phyloP scores from a whole-genome alignment of 2,113 vertebrate genomes.

The Taxidea taxus region DNA sequence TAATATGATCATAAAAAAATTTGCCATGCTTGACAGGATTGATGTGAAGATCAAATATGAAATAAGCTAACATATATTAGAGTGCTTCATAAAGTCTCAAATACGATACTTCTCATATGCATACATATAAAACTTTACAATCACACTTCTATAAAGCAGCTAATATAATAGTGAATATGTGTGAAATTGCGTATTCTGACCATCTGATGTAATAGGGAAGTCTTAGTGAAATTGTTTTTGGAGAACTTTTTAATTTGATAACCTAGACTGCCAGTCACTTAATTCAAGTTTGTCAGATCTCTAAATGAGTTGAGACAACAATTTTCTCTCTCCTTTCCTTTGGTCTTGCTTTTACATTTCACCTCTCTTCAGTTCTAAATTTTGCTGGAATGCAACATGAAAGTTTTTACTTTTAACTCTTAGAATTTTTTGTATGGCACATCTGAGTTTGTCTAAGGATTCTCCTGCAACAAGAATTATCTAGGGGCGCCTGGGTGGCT shows the following conservation, averaged over 20 bases:
- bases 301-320: background rate
- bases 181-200: background rate
- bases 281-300: slow-evolving; percentile 3
- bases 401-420: slow-evolving; percentile 4
- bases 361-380: background rate
- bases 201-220: background rate
- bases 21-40: background rate
- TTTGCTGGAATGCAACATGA: background rate
- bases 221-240: background rate
- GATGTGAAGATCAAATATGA: background rate
- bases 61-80: background rate
- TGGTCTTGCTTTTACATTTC: slow-evolving; percentile 3
- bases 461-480: background rate
- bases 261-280: background rate
- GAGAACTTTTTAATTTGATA: slow-evolving; percentile 32
- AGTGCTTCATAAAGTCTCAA: background rate
- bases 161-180: background rate
- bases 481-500: background rate
- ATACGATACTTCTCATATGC: background rate
- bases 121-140: background rate
- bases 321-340: background rate
- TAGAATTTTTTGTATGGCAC: background rate
- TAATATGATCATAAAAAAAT: background rate
- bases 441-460: background rate
- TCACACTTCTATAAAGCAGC: background rate